These are phyloP conservation scores for Trichomycterus rosablanca DNA, from an alignment of 2,113 vertebrate genomes.

Conservation along the genomic window DNA sequence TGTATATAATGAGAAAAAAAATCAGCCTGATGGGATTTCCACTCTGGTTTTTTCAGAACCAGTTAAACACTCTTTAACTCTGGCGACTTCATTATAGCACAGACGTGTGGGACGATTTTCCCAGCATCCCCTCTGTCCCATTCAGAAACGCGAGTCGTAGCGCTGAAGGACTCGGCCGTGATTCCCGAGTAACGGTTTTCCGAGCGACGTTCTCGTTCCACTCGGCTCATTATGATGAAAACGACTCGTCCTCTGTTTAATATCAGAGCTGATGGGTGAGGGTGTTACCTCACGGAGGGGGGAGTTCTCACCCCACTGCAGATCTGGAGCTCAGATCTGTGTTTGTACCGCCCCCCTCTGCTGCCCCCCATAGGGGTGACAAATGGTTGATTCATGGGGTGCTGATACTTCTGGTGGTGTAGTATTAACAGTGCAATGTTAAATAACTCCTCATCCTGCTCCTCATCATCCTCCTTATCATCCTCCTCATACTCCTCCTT, in stretches of 20 bases:
- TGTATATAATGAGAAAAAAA: too few species aligned
- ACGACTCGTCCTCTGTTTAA: constrained; percentile 15
- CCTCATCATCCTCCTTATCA: background rate
- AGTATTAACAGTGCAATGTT: constrained; percentile 52
- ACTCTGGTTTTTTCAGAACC: too few species aligned
- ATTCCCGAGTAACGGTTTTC: constrained; percentile 14
- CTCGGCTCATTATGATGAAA: constrained; percentile 13
- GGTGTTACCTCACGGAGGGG: constrained; percentile 5
- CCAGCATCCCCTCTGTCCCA: background rate
- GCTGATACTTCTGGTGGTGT: constrained; percentile 47
- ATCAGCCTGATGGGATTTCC: too few species aligned
- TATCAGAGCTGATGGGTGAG: constrained; percentile 22
- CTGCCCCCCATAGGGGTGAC: constrained; percentile 45
- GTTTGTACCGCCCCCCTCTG: too few species aligned
- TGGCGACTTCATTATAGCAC: constrained; percentile 7
- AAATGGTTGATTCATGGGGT: constrained; percentile 52
- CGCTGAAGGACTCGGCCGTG: background rate
- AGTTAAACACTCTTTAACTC: background rate
- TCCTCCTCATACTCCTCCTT: too few species aligned
- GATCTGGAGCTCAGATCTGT: background rate
- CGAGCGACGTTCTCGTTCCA: background rate
- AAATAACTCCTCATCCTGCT: constrained; percentile 24
- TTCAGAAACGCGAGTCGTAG: background rate
- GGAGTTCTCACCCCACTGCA: background rate
- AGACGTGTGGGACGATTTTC: constrained; percentile 6